Conservation (phyloP, 2,113 vertebrate genomes). For the Candoia aspera region DNA sequence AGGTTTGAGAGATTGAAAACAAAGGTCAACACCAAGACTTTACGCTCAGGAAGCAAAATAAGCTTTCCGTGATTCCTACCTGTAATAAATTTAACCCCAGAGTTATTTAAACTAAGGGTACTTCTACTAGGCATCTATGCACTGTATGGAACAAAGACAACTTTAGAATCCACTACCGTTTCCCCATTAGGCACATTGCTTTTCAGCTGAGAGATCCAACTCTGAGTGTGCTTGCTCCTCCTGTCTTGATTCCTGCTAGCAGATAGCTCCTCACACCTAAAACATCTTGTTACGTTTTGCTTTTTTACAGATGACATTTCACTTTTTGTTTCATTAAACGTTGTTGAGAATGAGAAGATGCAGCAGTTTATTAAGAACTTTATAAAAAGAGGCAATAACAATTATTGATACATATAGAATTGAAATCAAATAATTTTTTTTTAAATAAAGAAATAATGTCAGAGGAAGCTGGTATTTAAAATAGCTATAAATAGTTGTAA, state of each 20-base stretch:
- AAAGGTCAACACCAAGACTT: background rate
- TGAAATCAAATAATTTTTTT: background rate
- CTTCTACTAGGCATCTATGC: background rate
- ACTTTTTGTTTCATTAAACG: background rate
- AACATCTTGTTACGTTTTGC: background rate
- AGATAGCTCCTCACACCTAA: background rate
- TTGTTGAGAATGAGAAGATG: background rate
- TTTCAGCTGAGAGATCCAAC: background rate
- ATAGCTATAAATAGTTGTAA: background rate
- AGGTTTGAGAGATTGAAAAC: background rate
- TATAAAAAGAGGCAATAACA: background rate
- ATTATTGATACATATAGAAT: background rate
- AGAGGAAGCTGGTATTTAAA: background rate
- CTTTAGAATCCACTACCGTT: background rate
- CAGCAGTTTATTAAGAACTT: background rate
- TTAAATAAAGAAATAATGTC: background rate
- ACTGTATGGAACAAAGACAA: background rate
- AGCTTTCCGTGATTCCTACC: background rate
- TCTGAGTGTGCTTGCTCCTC: background rate
- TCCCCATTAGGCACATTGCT: background rate
- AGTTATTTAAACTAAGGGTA: background rate
- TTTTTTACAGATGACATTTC: background rate
- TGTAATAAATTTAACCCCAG: background rate
- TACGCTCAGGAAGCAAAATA: background rate
- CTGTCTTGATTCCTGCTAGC: background rate